Conservation (phyloP, 2,888 invertebrate species). For the Conomelus anceps region DNA sequence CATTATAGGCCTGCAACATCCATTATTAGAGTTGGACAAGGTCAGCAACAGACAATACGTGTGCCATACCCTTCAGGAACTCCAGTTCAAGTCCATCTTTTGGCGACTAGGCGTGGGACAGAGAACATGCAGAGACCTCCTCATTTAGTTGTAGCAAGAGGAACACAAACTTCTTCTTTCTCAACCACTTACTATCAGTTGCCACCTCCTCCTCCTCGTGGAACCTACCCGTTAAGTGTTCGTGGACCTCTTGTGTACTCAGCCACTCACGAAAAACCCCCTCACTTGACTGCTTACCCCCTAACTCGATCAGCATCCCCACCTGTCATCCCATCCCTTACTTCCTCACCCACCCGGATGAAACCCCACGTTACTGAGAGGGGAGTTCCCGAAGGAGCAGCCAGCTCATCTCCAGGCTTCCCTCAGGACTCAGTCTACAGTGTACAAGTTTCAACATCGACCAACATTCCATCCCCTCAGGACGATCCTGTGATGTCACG, state of each 20-base stretch:
- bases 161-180: conserved; percentile 36
- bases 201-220: conserved; percentile 15
- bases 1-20: conserved; percentile 34
- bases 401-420: conserved; percentile 42
- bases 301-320: conserved; percentile 26
- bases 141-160: conserved; percentile 36
- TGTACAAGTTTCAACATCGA: conserved; percentile 19
- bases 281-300: conserved; percentile 23
- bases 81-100: conserved; percentile 44
- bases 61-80: conserved; percentile 44
- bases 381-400: conserved; percentile 68
- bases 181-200: conserved; percentile 35
- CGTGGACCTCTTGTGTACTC: conserved; percentile 20
- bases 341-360: conserved; percentile 47
- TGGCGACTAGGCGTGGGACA: conserved; percentile 41
- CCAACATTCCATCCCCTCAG: conserved; percentile 19
- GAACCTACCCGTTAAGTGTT: conserved; percentile 20
- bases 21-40: conserved; percentile 36
- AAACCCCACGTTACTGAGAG: conserved; percentile 48
- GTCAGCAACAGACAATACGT: conserved; percentile 45
- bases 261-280: conserved; percentile 15
- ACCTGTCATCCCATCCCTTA: conserved; percentile 20
- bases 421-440: conserved; percentile 23
- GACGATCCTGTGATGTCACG: conserved; percentile 1
- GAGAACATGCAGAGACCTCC: conserved; percentile 41